These are phyloP conservation scores for Acanthacorydalis orientalis DNA, from an alignment of 2,888 invertebrate species.

Conservation along the genomic window DNA sequence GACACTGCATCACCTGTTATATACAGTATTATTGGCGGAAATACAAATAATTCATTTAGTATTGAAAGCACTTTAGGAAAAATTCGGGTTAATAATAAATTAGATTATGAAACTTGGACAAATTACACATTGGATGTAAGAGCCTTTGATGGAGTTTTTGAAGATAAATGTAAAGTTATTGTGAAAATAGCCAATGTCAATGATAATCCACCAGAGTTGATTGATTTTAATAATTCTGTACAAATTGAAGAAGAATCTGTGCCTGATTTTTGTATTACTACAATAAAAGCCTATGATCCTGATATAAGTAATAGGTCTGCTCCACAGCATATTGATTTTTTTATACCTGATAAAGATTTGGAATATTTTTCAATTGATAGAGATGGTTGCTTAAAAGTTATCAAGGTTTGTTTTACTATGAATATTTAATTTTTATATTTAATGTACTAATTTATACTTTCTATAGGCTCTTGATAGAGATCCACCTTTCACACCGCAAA, in stretches of 20 bases:
- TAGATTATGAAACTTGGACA: constrained; percentile 76
- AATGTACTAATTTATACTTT: constrained; percentile 11
- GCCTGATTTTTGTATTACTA: constrained; percentile 51
- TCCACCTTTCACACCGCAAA: constrained; percentile 60
- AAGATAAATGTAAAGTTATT: constrained; percentile 66
- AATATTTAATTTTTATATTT: constrained; percentile 4
- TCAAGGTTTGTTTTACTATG: constrained; percentile 26
- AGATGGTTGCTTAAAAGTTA: constrained; percentile 54
- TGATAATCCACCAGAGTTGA: constrained; percentile 80
- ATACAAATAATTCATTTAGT: constrained; percentile 69
- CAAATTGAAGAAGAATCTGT: constrained; percentile 60
- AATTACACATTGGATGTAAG: constrained; percentile 68
- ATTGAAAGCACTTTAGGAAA: constrained; percentile 75
- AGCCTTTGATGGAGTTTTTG: constrained; percentile 70
- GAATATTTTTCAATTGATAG: constrained; percentile 55
- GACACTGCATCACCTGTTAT: constrained; percentile 77
- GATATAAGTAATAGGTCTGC: constrained; percentile 62
- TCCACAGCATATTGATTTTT: constrained; percentile 64
- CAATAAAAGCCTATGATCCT: constrained; percentile 66
- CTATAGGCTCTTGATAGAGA: constrained; percentile 70
- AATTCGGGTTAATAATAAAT: constrained; percentile 55
- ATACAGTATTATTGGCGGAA: constrained; percentile 78
- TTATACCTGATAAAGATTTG: constrained; percentile 51
- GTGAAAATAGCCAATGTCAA: constrained; percentile 82
- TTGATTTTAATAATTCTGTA: constrained; percentile 48